Conservation (phyloP, 2,888 invertebrate species). For the Myopa testacea region DNA sequence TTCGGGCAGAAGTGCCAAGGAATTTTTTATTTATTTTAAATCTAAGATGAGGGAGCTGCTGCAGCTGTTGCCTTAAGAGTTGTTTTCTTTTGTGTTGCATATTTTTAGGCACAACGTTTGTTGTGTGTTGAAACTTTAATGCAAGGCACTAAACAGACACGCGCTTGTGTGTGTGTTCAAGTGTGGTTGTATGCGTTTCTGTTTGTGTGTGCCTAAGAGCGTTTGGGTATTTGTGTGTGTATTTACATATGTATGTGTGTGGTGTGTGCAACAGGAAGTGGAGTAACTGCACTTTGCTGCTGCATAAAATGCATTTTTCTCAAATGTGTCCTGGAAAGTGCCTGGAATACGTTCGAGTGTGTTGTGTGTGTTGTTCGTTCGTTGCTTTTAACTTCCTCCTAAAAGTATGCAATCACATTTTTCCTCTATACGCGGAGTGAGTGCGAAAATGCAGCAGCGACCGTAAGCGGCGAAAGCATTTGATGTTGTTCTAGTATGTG, state of each 20-base stretch:
- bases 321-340: conserved; percentile 11
- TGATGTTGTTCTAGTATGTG: background rate
- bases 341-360: conserved; percentile 7
- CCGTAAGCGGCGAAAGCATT: background rate
- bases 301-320: conserved; percentile 23
- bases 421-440: background rate
- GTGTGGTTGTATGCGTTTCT: background rate
- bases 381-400: conserved; percentile 5
- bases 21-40: conserved; percentile 10
- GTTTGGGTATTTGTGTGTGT: background rate
- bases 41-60: background rate
- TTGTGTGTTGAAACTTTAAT: conserved; percentile 16
- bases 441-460: background rate
- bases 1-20: too few relatives aligned
- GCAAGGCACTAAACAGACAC: background rate
- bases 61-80: conserved; percentile 2
- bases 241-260: background rate
- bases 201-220: background rate
- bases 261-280: background rate
- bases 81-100: conserved; percentile 15
- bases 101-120: conserved; percentile 27
- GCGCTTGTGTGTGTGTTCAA: background rate
- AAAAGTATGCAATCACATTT: conserved; percentile 15
- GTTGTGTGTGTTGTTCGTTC: background rate
- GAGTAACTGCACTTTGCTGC: conserved; percentile 30